These are phyloP conservation scores for Paratrypauchen microcephalus DNA, from an alignment of 2,797 vertebrate species.

Conservation along the genomic window DNA sequence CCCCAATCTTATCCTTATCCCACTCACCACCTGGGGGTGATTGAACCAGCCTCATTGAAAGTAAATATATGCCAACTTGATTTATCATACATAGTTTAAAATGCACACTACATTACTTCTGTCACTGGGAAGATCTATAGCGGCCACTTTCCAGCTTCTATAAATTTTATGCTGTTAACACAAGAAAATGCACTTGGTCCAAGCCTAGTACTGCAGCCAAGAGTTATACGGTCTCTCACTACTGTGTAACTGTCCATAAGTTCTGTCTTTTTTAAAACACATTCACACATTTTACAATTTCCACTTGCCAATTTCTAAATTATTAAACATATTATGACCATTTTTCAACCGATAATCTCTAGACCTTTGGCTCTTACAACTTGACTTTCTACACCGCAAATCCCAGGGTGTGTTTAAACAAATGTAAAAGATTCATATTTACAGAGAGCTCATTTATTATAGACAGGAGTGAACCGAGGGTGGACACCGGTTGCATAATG, in stretches of 20 bases:
- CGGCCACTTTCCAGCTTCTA: neutral
- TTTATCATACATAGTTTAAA: too few relatives aligned
- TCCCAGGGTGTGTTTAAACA: constrained; percentile 21
- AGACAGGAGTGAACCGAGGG: constrained; percentile 35
- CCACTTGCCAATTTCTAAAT: constrained; percentile 2
- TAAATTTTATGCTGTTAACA: neutral
- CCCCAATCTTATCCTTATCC: too few relatives aligned
- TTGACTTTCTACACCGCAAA: neutral
- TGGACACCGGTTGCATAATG: constrained; percentile 51
- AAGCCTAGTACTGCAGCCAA: neutral
- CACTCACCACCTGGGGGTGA: too few relatives aligned
- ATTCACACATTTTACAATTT: neutral
- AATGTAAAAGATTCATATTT: constrained; percentile 36
- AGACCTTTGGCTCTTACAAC: constrained; percentile 18
- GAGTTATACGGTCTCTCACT: neutral
- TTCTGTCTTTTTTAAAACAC: neutral
- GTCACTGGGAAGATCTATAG: neutral
- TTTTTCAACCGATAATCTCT: neutral
- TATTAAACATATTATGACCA: constrained; percentile 5
- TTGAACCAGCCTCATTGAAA: too few relatives aligned
- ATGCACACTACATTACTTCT: too few relatives aligned
- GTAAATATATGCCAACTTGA: too few relatives aligned
- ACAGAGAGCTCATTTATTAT: constrained; percentile 26
- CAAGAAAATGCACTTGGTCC: neutral
- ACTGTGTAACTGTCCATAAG: too few relatives aligned